Evolutionary conservation across 1,140 invertebrate species (phyloP).

Genomic region (Trichonephila clavata): DNA sequence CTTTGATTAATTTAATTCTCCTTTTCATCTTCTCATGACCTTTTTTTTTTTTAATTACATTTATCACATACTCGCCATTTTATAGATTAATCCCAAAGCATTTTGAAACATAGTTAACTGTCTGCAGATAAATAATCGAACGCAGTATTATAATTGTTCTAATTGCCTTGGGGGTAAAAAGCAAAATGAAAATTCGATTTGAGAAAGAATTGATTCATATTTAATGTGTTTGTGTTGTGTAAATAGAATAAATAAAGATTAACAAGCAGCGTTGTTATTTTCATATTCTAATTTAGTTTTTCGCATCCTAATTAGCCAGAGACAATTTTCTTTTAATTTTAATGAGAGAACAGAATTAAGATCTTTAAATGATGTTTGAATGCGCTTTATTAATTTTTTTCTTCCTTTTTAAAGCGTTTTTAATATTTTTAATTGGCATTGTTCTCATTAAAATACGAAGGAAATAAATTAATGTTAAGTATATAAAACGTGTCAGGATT

Average conservation of each 20-base stretch:
- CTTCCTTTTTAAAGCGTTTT: background rate
- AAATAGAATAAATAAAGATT: background rate
- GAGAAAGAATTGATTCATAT: conserved; percentile 43
- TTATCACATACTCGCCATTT: no score
- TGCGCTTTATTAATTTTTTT: background rate
- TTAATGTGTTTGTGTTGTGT: conserved; percentile 18
- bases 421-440: no score
- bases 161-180: background rate
- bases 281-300: background rate
- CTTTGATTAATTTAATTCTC: background rate
- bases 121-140: background rate
- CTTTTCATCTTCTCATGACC: no score
- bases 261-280: background rate
- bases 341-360: background rate
- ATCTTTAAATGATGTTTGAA: background rate
- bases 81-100: background rate
- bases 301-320: conserved; percentile 2
- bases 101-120: background rate
- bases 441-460: no score
- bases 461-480: no score
- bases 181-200: background rate
- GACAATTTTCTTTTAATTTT: background rate
- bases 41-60: no score
- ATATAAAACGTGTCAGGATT: no score
- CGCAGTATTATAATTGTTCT: background rate